Evolutionary conservation across 2,888 invertebrate genomes (phyloP).

Genomic region (Dryobota labecula): DNA sequence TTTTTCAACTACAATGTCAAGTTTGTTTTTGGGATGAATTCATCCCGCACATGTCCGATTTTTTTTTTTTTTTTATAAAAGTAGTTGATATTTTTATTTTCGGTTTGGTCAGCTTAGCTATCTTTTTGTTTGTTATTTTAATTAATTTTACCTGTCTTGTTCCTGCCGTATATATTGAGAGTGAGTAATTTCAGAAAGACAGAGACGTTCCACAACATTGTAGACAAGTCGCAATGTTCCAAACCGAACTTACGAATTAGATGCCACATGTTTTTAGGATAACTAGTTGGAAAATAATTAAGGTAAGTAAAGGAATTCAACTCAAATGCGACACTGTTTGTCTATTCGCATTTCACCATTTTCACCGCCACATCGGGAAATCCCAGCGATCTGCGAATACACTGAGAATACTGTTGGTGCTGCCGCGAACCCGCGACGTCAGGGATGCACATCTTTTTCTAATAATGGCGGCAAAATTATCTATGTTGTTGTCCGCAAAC

Average conservation of each 20-base stretch:
- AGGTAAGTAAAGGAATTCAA: background rate
- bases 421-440: too few species aligned
- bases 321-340: background rate
- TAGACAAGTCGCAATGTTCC: conserved; percentile 73
- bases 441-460: too few species aligned
- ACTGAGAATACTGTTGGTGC: too few species aligned
- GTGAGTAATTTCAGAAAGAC: conserved; percentile 70
- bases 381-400: too few species aligned
- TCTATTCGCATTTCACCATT: background rate
- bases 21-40: too few species aligned
- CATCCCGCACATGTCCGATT: too few species aligned
- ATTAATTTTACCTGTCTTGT: conserved; percentile 67
- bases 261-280: conserved; percentile 12
- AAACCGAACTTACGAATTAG: conserved; percentile 69
- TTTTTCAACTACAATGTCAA: too few species aligned
- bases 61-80: background rate
- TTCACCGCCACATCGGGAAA: too few species aligned
- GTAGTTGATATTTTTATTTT: background rate
- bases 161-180: conserved; percentile 72
- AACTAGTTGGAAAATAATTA: too few species aligned
- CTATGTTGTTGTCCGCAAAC: too few species aligned
- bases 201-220: conserved; percentile 76
- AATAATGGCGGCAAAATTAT: too few species aligned
- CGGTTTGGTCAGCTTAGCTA: background rate
- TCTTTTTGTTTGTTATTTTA: background rate